Conservation (phyloP, 2,113 vertebrate genomes). For the Menura novaehollandiae region DNA sequence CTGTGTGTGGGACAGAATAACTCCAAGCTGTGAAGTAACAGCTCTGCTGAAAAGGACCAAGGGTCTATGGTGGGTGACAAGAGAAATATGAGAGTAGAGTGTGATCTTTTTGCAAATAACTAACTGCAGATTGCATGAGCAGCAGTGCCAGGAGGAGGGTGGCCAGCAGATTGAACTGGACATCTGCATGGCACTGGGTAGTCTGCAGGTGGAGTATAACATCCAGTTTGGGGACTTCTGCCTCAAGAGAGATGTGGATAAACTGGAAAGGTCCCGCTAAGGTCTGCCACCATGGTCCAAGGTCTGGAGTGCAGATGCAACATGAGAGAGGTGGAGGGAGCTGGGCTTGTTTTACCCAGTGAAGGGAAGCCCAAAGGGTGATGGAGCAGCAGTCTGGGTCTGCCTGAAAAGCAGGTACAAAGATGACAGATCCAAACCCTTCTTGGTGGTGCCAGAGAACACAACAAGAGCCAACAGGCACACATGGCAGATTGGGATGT, state of each 20-base stretch:
- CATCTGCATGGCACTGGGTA: background rate
- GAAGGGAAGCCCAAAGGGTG: background rate
- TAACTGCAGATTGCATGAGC: background rate
- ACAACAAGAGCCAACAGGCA: fast-evolving
- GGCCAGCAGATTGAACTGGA: background rate
- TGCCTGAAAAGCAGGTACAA: background rate
- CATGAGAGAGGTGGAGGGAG: background rate
- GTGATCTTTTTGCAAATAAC: background rate
- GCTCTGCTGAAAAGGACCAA: background rate
- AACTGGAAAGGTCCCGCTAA: background rate
- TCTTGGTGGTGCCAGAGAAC: background rate
- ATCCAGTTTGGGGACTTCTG: background rate
- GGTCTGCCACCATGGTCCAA: background rate
- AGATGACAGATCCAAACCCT: background rate
- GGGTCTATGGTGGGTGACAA: background rate
- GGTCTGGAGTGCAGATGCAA: fast-evolving
- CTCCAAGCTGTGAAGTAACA: background rate
- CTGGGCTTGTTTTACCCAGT: background rate
- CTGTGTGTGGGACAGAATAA: background rate
- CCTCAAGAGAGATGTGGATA: background rate
- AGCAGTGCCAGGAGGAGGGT: background rate
- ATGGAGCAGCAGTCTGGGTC: background rate
- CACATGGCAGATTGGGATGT: background rate
- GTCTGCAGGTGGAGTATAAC: background rate
- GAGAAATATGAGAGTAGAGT: background rate